A percentile compares a stretch with the other conserved stretches of the same genome.
These are phyloP conservation scores for Hyposoter dolosus DNA, from an alignment of 2,888 invertebrate species.

Conservation along the genomic window DNA sequence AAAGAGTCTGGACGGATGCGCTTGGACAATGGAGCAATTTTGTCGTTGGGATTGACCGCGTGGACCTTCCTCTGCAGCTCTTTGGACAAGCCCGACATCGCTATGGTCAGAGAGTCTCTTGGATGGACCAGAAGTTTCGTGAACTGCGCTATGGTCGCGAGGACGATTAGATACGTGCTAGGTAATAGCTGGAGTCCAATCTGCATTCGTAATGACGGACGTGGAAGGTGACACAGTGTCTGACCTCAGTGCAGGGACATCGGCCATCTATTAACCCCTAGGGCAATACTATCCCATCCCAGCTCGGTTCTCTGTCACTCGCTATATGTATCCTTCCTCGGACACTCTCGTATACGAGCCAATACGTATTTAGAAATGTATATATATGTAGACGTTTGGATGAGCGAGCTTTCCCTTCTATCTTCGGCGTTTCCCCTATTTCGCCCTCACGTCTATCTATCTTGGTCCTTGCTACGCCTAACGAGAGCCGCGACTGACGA, in stretches of 20 bases:
- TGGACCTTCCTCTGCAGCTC: background rate
- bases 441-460: slow-evolving; percentile 42
- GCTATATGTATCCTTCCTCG: slow-evolving; percentile 52
- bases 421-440: slow-evolving; percentile 40
- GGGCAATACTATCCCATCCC: slow-evolving; percentile 72
- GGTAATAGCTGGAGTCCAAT: slow-evolving; percentile 79
- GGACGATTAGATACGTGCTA: slow-evolving; percentile 78
- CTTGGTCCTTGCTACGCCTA: slow-evolving; percentile 57
- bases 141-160: slow-evolving; percentile 65
- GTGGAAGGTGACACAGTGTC: slow-evolving; percentile 81
- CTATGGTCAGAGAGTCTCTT: slow-evolving; percentile 20
- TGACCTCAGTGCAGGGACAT: slow-evolving; percentile 79
- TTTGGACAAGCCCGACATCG: slow-evolving; percentile 11
- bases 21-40: slow-evolving; percentile 76
- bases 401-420: slow-evolving; percentile 44
- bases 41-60: slow-evolving; percentile 64
- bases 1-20: slow-evolving; percentile 56
- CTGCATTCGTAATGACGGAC: slow-evolving; percentile 82
- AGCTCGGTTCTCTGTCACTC: slow-evolving; percentile 72
- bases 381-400: background rate
- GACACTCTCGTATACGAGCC: slow-evolving; percentile 39
- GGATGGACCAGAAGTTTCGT: slow-evolving; percentile 74
- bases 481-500: slow-evolving; percentile 72
- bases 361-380: slow-evolving; percentile 24
- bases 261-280: slow-evolving; percentile 82